phyloP scores from a whole-genome alignment of 2,888 invertebrate genomes.

The Himalopsyche japonica region DNA sequence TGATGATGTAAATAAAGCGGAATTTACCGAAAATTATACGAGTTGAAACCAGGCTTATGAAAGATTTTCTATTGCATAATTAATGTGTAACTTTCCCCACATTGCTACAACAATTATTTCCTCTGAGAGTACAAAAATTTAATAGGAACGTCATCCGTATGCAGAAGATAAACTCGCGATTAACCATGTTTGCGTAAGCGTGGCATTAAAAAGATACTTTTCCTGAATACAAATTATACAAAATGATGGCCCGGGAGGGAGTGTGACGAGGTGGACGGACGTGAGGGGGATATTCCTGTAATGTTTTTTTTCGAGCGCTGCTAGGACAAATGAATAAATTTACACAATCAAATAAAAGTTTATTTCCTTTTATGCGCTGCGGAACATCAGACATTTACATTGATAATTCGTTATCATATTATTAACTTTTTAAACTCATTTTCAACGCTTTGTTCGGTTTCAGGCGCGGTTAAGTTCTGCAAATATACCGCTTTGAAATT shows the following conservation, averaged over 20 bases:
- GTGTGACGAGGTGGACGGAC: background rate
- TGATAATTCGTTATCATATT: background rate
- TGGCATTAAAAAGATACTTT: slow-evolving; percentile 7
- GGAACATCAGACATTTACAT: background rate
- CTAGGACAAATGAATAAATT: background rate
- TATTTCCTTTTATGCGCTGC: background rate
- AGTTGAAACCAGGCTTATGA: no score
- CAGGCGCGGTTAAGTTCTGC: background rate
- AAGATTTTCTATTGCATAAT: no score
- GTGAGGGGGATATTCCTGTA: background rate
- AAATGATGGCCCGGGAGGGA: background rate
- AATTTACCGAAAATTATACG: no score
- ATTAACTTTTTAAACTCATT: background rate
- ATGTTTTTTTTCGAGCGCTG: background rate
- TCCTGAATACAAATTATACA: slow-evolving; percentile 8
- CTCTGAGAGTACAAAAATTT: background rate
- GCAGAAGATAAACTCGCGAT: slow-evolving; percentile 7
- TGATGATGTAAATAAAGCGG: no score
- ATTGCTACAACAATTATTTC: background rate
- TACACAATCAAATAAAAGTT: slow-evolving; percentile 1
- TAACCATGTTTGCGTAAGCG: slow-evolving; percentile 8
- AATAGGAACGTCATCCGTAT: background rate
- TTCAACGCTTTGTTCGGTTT: background rate
- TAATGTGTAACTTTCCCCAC: background rate
- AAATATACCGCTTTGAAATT: no score